These are phyloP conservation scores for Agonopterix subpropinquella DNA, from an alignment of 2,888 invertebrate genomes.

Conservation along the genomic window DNA sequence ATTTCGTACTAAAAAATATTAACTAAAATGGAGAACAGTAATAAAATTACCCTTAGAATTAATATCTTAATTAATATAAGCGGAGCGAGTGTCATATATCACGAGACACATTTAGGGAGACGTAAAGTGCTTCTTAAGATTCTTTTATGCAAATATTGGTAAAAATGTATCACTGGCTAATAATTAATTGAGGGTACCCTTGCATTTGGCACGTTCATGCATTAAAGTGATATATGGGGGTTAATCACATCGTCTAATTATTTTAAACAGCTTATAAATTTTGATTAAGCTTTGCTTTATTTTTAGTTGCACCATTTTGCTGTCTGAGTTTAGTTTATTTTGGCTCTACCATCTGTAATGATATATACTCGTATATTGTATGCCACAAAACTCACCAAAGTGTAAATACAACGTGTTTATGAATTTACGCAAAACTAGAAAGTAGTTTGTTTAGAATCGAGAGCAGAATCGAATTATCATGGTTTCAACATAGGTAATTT, in stretches of 20 bases:
- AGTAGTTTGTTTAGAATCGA: too few relatives aligned
- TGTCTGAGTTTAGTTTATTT: too few relatives aligned
- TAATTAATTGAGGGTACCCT: conserved; percentile 60
- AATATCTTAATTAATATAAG: conserved; percentile 57
- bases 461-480: too few relatives aligned
- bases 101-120: conserved; percentile 43
- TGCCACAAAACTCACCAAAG: too few relatives aligned
- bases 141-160: conserved; percentile 63
- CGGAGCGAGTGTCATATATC: conserved; percentile 38
- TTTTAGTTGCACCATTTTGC: neutral
- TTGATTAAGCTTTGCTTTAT: conserved; percentile 24
- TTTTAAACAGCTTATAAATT: conserved; percentile 52
- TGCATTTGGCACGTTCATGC: conserved; percentile 43
- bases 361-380: too few relatives aligned
- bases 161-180: conserved; percentile 37
- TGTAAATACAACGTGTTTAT: too few relatives aligned
- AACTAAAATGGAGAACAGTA: too few relatives aligned
- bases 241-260: conserved; percentile 59
- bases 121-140: conserved; percentile 62
- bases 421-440: too few relatives aligned
- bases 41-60: conserved; percentile 16
- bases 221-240: conserved; percentile 59
- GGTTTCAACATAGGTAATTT: too few relatives aligned
- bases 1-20: too few relatives aligned
- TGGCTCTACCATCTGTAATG: too few relatives aligned